Base-by-base conservation (phyloP, 2,113 vertebrate genomes). In the Pogonocichla stellata region DNA sequence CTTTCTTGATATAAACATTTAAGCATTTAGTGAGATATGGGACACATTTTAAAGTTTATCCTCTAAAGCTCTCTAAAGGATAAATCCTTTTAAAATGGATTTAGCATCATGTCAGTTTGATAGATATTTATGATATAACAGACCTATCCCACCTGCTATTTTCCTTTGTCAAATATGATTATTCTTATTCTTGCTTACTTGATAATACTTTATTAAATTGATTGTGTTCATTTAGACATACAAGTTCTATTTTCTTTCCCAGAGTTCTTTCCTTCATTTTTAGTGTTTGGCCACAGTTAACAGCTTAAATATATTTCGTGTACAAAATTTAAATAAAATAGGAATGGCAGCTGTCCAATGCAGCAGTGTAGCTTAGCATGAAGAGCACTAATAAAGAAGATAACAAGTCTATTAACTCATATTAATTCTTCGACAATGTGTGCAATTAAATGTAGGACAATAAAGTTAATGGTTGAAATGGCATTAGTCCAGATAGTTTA, bases 361-460 rank as follows among this genome's bases (percentile, higher is more conserved):
- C 5, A 87, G 24, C 58, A 71, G 12, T 58, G 56, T 71, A 83
- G 60, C 33, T 93, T 71, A 88, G 69, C 28, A 81, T 71, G 83
- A 91, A 91, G 67, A 96, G 18, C 42, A 43, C 17, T 92, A 94
- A 78, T 78, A 91, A 81, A 67, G 64, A 88, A 83, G 88, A 94
- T 95, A 94, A 93, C 67, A 90, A 94, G 72, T 88, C 80, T 93
- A 74, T 96, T 94, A 95, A 9, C 56, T 70, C 66, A 71, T 84
- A 90, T 60, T 93, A 84, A 80, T 90, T 86, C 74, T 86, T 66
- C 58, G 54, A 77, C 16, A 80, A 73, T 61, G 12, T 15, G 9
- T 80, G 56, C 69, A 84, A 84, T 84, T 94, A 86, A 67, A 62
- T 26, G 24, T 60, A 67, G 38, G 47, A 84, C 17, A 80, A 78